phyloP scores from a whole-genome alignment of 2,888 invertebrate genomes.

The Dicranocentrus wangi region DNA sequence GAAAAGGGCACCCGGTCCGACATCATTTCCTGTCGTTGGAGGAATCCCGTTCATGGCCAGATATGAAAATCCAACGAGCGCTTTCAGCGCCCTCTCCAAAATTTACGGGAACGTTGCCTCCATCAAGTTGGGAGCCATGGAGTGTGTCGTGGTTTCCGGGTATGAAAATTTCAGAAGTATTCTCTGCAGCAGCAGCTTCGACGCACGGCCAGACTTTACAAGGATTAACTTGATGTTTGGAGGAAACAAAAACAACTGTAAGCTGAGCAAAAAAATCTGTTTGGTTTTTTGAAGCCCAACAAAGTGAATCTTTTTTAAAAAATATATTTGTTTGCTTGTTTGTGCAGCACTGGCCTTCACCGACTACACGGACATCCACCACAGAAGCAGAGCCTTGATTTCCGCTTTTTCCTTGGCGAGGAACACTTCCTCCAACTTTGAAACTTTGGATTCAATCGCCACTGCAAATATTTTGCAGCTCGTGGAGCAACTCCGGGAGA shows the following conservation, averaged over 20 bases:
- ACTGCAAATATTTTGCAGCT: constrained; percentile 71
- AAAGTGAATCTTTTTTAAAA: constrained; percentile 66
- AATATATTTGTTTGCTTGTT: constrained; percentile 26
- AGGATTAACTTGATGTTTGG: constrained; percentile 88
- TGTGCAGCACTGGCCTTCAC: constrained; percentile 74
- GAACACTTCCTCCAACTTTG: constrained; percentile 68
- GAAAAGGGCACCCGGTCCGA: constrained; percentile 68
- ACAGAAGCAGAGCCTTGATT: constrained; percentile 73
- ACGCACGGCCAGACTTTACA: constrained; percentile 86
- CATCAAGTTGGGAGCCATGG: constrained; percentile 66
- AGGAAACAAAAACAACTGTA: constrained; percentile 89
- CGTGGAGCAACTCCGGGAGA: constrained; percentile 58
- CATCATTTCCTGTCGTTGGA: constrained; percentile 68
- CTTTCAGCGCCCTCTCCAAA: constrained; percentile 66
- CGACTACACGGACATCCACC: constrained; percentile 74
- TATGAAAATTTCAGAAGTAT: constrained; percentile 67
- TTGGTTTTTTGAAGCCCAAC: too few relatives aligned
- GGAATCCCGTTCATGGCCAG: constrained; percentile 68
- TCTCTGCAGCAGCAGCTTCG: constrained; percentile 80
- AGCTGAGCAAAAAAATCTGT: constrained; percentile 77
- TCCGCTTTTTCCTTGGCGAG: constrained; percentile 73
- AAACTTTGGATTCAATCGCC: constrained; percentile 72
- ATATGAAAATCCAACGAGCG: constrained; percentile 61
- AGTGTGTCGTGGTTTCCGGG: constrained; percentile 69
- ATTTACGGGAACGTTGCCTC: constrained; percentile 67